These are phyloP conservation scores for Enteromius fasciolatus DNA, from an alignment of 2,797 vertebrate genomes.

Conservation along the genomic window DNA sequence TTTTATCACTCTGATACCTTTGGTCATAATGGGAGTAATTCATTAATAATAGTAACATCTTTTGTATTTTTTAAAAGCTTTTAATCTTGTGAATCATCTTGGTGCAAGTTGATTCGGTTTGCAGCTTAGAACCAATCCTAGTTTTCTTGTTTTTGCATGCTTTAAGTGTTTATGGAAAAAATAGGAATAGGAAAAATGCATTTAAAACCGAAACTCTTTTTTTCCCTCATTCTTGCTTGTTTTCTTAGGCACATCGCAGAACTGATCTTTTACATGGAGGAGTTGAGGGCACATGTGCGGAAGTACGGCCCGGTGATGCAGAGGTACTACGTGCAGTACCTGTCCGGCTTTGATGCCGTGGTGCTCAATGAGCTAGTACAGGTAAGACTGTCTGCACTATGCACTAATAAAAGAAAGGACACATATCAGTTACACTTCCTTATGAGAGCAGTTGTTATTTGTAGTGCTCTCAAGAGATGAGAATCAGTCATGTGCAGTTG, in stretches of 20 bases:
- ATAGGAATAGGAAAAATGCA: neutral
- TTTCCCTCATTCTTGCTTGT: neutral
- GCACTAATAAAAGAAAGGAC: neutral
- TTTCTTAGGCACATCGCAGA: constrained; percentile 91
- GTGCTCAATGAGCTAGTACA: constrained; percentile 98
- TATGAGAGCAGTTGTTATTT: constrained; percentile 23
- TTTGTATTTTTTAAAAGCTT: neutral
- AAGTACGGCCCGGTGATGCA: constrained; percentile 98
- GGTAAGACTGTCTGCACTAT: constrained; percentile 72
- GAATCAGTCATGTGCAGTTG: constrained; percentile 8
- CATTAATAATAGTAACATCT: neutral
- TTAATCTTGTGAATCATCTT: neutral
- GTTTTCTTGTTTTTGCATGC: neutral
- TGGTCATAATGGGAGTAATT: neutral
- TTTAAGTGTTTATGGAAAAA: neutral
- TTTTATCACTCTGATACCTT: neutral
- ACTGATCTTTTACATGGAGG: constrained; percentile 99
- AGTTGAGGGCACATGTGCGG: constrained; percentile 92
- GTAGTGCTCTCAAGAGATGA: constrained; percentile 8
- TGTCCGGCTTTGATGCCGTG: constrained; percentile 96
- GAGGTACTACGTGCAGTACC: constrained; percentile 96
- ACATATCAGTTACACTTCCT: constrained; percentile 3
- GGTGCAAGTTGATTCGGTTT: neutral
- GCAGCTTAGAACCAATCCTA: neutral
- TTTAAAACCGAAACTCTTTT: neutral